These are phyloP conservation scores for Drosophila sturtevanti DNA, from an alignment of 1,140 invertebrate species.

Conservation along the genomic window DNA sequence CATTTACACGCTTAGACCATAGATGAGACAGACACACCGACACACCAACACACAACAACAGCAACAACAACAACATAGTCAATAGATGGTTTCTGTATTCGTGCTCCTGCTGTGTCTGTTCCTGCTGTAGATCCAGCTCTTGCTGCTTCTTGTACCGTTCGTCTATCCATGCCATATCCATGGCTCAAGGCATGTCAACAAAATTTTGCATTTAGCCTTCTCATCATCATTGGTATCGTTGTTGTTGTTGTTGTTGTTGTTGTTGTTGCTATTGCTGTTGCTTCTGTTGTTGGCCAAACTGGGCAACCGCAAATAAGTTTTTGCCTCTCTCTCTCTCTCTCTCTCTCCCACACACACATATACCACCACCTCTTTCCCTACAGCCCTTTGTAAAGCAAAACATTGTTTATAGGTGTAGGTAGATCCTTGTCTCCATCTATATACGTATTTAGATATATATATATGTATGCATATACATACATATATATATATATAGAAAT, in stretches of 20 bases:
- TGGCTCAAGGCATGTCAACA: constrained; percentile 51
- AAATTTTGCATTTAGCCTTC: constrained; percentile 50
- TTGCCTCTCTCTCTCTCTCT: constrained; percentile 16
- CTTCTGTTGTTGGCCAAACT: constrained; percentile 28
- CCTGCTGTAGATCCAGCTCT: not conserved
- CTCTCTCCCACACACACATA: not conserved
- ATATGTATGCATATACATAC: constrained; percentile 4
- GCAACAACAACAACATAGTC: not conserved
- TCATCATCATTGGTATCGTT: constrained; percentile 6
- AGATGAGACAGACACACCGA: constrained; percentile 8
- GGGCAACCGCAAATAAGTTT: constrained; percentile 68
- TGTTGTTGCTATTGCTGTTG: not conserved
- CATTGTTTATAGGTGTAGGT: constrained; percentile 40
- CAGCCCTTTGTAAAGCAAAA: constrained; percentile 40
- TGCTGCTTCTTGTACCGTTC: not conserved
- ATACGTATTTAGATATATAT: constrained; percentile 9
- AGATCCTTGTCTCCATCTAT: constrained; percentile 12
- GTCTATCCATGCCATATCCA: constrained; percentile 32
- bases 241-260: not conserved
- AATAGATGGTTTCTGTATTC: not conserved
- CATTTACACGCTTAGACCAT: constrained; percentile 38
- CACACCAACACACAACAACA: not conserved
- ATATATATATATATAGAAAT: constrained; percentile 1
- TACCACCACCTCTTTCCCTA: not conserved
- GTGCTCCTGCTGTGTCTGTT: constrained; percentile 1